phyloP scores from a whole-genome alignment of 2,888 invertebrate species.

The Apodemia mormo region DNA sequence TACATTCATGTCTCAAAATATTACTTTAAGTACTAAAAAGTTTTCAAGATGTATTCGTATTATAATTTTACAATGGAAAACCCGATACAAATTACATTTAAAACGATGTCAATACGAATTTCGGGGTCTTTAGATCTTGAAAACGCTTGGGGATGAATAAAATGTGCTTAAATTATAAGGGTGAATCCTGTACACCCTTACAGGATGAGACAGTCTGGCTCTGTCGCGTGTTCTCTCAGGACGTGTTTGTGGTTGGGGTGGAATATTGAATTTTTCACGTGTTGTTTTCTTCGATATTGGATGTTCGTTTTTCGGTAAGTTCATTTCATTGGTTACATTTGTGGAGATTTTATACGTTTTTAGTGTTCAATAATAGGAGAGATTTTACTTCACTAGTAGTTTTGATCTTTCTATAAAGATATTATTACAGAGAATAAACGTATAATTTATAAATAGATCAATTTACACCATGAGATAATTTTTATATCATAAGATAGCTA shows the following conservation, averaged over 20 bases:
- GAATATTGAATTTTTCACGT: not conserved
- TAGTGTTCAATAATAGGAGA: not conserved
- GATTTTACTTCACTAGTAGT: too few species aligned
- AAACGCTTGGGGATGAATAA: slow-evolving; percentile 13
- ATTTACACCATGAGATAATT: too few species aligned
- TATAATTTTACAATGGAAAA: not conserved
- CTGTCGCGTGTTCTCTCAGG: not conserved
- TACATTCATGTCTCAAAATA: too few species aligned
- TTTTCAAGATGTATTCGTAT: not conserved
- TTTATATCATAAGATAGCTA: too few species aligned
- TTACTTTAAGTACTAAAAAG: too few species aligned
- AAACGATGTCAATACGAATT: slow-evolving; percentile 5
- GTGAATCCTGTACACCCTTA: slow-evolving; percentile 5
- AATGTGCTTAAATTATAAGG: slow-evolving; percentile 6
- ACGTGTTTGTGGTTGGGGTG: not conserved
- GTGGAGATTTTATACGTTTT: not conserved
- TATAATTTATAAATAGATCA: not conserved
- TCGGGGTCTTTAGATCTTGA: slow-evolving; percentile 3
- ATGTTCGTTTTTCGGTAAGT: not conserved
- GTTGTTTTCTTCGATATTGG: not conserved
- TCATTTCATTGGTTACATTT: not conserved
- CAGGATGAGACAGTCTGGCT: slow-evolving; percentile 7
- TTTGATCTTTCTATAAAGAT: not conserved
- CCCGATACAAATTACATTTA: not conserved
- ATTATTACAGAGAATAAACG: not conserved